Conservation (phyloP, 1,140 invertebrate genomes). For the Steinernema khuongi region DNA sequence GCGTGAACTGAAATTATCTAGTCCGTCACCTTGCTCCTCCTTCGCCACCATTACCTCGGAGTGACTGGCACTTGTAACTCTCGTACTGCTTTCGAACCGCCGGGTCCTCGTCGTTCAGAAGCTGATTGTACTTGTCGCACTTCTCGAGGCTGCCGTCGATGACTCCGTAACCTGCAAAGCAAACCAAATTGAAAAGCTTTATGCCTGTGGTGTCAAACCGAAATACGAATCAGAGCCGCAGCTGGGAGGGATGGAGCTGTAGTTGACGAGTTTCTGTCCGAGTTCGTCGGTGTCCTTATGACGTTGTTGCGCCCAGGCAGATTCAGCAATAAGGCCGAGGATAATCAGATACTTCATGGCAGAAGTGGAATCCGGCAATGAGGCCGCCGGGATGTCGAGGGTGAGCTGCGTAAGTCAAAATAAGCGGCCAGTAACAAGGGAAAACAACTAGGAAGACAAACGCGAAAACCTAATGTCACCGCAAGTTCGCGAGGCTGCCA, state of each 20-base stretch:
- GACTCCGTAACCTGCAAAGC: constrained; percentile 13
- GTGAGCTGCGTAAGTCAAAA: background rate
- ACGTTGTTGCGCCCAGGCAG: background rate
- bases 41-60: constrained; percentile 19
- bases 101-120: constrained; percentile 20
- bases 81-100: constrained; percentile 23
- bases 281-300: background rate
- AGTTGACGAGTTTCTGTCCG: constrained; percentile 10
- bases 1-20: constrained; percentile 23
- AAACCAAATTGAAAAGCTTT: background rate
- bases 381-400: background rate
- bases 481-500: background rate
- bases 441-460: background rate
- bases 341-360: background rate
- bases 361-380: background rate
- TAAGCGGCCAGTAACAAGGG: background rate
- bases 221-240: constrained; percentile 32
- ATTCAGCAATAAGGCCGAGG: background rate
- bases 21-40: background rate
- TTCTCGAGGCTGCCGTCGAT: constrained; percentile 28
- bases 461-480: background rate
- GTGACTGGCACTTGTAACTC: constrained; percentile 29
- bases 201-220: background rate
- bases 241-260: background rate
- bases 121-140: constrained; percentile 17